These are phyloP conservation scores for Rhinoraja longicauda DNA, from an alignment of 2,797 vertebrate genomes.

Conservation along the genomic window DNA sequence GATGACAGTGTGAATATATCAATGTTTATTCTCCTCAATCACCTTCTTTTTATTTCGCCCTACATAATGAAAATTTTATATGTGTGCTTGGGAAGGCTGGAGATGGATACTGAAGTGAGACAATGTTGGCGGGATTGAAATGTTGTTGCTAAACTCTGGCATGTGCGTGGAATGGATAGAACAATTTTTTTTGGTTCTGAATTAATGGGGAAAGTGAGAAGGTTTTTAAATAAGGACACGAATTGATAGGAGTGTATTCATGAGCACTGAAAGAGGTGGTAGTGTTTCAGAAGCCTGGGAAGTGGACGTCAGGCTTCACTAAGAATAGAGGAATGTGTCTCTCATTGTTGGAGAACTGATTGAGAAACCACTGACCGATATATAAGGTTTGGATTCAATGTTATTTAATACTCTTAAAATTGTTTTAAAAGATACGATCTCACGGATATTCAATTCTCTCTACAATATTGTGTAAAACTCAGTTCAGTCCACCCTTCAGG, in stretches of 20 bases:
- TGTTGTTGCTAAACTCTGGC: not conserved
- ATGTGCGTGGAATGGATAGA: not conserved
- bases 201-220: not conserved
- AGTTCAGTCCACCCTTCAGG: no score
- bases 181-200: not conserved
- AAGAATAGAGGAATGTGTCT: not conserved
- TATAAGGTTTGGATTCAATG: no score
- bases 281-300: not conserved
- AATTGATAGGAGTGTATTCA: no score
- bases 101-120: not conserved
- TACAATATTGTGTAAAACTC: no score
- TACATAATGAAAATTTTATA: not conserved
- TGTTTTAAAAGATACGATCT: no score
- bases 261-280: not conserved
- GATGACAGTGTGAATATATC: not conserved
- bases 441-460: no score
- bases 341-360: no score
- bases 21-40: not conserved
- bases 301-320: not conserved
- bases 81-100: not conserved
- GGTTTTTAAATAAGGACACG: no score
- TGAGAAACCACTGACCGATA: no score
- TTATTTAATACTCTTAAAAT: no score
- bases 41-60: not conserved
- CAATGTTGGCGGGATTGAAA: not conserved